Evolutionary conservation across 2,113 vertebrate genomes (phyloP).

Genomic region (Sylvilagus bachmani): DNA sequence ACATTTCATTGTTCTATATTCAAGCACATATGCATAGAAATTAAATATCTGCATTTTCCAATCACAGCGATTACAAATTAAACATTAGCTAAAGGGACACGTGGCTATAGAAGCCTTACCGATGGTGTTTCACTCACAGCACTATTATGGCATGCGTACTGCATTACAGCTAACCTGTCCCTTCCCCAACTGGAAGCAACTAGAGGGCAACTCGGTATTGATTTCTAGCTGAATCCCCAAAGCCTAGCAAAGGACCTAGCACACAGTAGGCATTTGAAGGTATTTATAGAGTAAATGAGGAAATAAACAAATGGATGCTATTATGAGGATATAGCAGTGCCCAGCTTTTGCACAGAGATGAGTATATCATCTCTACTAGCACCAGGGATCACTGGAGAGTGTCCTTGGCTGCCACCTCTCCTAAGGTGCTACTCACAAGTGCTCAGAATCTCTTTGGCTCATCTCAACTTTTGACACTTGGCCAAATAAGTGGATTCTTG

Average conservation of each 20-base stretch:
- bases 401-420: neutral
- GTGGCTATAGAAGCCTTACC: neutral
- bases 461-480: conserved; percentile 38
- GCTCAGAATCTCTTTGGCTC: neutral
- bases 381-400: neutral
- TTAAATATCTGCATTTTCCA: conserved; percentile 54
- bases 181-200: neutral
- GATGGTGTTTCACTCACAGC: neutral
- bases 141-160: neutral
- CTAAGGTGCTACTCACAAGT: neutral
- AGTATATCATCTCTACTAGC: neutral
- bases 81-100: conserved; percentile 2
- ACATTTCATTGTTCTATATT: conserved; percentile 35
- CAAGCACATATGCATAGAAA: neutral
- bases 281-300: neutral
- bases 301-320: neutral
- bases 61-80: neutral
- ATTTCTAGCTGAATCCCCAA: neutral
- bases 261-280: neutral
- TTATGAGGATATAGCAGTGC: neutral
- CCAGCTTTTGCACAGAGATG: neutral
- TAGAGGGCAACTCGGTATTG: neutral
- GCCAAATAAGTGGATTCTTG: conserved; percentile 28
- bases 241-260: neutral
- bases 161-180: neutral